phyloP scores from a whole-genome alignment of 2,113 vertebrate genomes.

The Girardinichthys multiradiatus region DNA sequence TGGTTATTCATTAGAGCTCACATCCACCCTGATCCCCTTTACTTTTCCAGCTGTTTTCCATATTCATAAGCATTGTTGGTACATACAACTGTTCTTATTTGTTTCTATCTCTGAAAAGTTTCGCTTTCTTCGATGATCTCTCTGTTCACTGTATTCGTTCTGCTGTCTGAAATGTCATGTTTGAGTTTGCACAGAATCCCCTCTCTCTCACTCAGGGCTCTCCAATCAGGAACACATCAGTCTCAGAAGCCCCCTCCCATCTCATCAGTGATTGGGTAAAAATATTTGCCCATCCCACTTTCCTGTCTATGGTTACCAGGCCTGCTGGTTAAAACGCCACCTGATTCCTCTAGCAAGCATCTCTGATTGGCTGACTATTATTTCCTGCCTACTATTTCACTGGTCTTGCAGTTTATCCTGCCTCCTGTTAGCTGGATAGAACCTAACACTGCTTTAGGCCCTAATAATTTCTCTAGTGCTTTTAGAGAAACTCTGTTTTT shows the following conservation, averaged over 20 bases:
- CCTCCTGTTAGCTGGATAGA: slow-evolving; percentile 38
- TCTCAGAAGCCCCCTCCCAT: slow-evolving; percentile 72
- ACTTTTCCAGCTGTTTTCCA: slow-evolving; percentile 58
- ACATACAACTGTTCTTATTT: slow-evolving; percentile 65
- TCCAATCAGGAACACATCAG: slow-evolving; percentile 73
- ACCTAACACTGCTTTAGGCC: slow-evolving; percentile 27
- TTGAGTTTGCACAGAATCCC: slow-evolving; percentile 83
- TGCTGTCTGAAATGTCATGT: slow-evolving; percentile 79
- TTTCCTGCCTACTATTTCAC: slow-evolving; percentile 35
- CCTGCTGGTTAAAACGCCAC: slow-evolving; percentile 55
- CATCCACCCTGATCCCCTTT: slow-evolving; percentile 67
- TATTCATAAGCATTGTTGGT: slow-evolving; percentile 68
- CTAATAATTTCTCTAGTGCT: slow-evolving; percentile 22
- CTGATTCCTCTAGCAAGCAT: slow-evolving; percentile 48
- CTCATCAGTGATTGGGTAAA: slow-evolving; percentile 77
- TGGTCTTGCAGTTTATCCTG: slow-evolving; percentile 28
- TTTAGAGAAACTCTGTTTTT: slow-evolving; percentile 13
- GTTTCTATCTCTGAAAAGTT: slow-evolving; percentile 57
- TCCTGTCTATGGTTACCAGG: slow-evolving; percentile 48
- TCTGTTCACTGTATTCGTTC: slow-evolving; percentile 67
- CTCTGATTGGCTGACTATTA: slow-evolving; percentile 62
- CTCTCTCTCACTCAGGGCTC: slow-evolving; percentile 84
- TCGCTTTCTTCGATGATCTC: slow-evolving; percentile 73
- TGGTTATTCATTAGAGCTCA: background rate
- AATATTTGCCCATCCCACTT: slow-evolving; percentile 62